These are phyloP conservation scores for Excalfactoria chinensis DNA, from an alignment of 2,113 vertebrate genomes.

Conservation along the genomic window DNA sequence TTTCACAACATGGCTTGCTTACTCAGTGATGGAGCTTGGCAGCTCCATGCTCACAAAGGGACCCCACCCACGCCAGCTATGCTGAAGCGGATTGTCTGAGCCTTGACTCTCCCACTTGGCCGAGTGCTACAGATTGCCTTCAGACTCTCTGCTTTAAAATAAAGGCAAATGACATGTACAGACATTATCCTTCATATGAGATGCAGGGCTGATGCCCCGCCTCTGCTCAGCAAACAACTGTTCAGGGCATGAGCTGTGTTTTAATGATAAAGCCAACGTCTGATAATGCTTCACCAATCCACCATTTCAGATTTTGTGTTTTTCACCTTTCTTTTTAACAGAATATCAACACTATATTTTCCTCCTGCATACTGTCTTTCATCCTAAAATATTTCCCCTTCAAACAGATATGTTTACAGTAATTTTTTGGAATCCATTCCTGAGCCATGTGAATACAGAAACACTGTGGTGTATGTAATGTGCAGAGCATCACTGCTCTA, in stretches of 20 bases:
- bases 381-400: slow-evolving; percentile 6
- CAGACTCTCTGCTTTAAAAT: neutral
- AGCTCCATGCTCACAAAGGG: neutral
- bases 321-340: neutral
- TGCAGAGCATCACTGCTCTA: neutral
- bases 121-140: neutral
- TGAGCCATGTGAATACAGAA: neutral
- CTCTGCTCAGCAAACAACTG: neutral
- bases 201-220: neutral
- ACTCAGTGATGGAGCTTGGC: slow-evolving; percentile 13
- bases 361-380: neutral
- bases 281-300: neutral
- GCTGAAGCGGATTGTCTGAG: neutral
- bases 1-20: slow-evolving; percentile 6
- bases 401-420: neutral
- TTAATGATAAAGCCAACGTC: neutral
- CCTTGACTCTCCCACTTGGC: neutral
- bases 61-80: slow-evolving; percentile 43
- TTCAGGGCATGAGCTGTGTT: neutral
- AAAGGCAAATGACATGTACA: neutral
- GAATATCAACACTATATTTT: neutral
- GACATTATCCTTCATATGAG: neutral
- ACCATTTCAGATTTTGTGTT: neutral
- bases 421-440: neutral
- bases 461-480: neutral